Base-by-base conservation (phyloP, 2,888 invertebrate genomes). In the Drosophila maculinotata region DNA sequence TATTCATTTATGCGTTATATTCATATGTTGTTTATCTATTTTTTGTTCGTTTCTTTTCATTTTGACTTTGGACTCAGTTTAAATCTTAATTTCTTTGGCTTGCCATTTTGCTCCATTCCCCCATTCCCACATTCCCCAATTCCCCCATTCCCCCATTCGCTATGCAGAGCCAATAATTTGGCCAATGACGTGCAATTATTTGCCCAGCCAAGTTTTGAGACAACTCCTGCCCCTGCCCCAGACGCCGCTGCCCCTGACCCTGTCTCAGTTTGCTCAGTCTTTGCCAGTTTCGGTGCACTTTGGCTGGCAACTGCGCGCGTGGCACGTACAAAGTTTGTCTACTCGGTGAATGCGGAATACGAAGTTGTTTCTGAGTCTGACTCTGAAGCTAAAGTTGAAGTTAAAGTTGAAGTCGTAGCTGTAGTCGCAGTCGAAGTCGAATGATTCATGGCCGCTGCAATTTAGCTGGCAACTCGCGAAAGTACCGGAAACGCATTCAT, bases 401-500 rank as follows among this genome's bases (percentile, higher is more conserved):
- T 38, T 31, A 58, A 30, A 39, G 45, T 12, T 26, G 57, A 36
- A 68, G 65, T 35, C 17, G 38, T 31, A 63, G 72, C 48, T 25
- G 42, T 7, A 54, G 58, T 51, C 15, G 23, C 12, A 51, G 66
- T 38, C 49, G 33, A 33, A 54, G 59, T 57, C 68, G 77, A 81
- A 85, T 81, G 86, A 81, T 81, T 81, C 81, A 83, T 81, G 63
- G 73, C 66, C 69, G 63, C 44, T 82, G 80, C 81, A 85, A 81
- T 81, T 81, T 85, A 79, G 86, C 81, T 85, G 77, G 80, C 83
- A 81, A 83, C 80, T 81, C 77, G 81, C 83, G 68, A 81, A 85
- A 81, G 83, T 83, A 83, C 81, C 81, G 81, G 81, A 81, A 85
- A 81, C 83, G 80, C 81, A 81, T 81, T 81, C 77, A 81, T 81